Conservation (phyloP, 2,113 vertebrate genomes). For the Lamprotornis superbus region DNA sequence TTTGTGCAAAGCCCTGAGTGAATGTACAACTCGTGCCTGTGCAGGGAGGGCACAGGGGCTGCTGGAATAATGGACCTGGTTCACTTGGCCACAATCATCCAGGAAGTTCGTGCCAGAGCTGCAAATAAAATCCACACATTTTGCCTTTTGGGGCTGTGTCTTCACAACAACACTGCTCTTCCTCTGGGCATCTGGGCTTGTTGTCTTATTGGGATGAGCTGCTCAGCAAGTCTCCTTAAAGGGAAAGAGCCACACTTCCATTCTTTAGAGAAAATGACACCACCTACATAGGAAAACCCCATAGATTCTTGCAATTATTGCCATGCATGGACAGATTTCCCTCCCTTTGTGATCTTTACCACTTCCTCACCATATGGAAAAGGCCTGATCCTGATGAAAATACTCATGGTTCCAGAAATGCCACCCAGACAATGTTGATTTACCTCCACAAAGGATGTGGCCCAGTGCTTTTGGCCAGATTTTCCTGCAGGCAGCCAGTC, state of each 20-base stretch:
- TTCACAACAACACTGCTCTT: neutral
- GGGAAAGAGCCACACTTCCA: neutral
- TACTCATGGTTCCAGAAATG: neutral
- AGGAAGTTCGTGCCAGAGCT: constrained; percentile 39
- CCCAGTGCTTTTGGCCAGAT: neutral
- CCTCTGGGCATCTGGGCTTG: constrained; percentile 13
- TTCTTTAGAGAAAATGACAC: constrained; percentile 21
- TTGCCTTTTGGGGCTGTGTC: constrained; percentile 14
- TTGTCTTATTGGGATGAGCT: neutral
- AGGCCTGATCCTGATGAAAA: constrained; percentile 47
- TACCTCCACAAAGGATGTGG: constrained; percentile 46
- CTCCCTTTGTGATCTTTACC: constrained; percentile 54
- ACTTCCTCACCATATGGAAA: constrained; percentile 56
- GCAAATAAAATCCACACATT: constrained; percentile 50
- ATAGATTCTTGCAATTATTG: constrained; percentile 19
- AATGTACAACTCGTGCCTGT: neutral
- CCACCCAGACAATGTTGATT: constrained; percentile 38
- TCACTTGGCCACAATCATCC: neutral
- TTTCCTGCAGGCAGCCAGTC: neutral
- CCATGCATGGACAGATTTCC: neutral
- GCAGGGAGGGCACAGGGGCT: neutral
- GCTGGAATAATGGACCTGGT: neutral
- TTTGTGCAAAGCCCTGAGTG: neutral
- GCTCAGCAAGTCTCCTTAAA: constrained; percentile 14
- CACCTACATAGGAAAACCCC: constrained; percentile 9